Conservation (phyloP, 35 echinoderm and acorn worm genomes). For the Ophiothrix spiculata region DNA sequence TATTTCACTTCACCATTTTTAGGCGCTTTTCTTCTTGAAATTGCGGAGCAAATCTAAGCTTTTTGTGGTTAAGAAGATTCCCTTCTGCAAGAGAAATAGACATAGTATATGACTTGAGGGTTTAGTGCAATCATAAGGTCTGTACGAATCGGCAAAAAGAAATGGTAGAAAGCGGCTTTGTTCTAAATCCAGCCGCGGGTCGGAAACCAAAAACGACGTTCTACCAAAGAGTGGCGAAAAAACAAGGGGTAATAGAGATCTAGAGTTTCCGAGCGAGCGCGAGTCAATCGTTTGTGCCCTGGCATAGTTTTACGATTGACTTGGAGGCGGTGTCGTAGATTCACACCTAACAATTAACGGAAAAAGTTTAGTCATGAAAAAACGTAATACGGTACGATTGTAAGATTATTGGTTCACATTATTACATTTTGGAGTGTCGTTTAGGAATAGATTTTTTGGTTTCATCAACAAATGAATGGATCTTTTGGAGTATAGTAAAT, state of each 20-base stretch:
- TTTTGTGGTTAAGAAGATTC: conserved; percentile 1
- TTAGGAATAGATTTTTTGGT: too few relatives aligned
- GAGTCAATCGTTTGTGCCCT: background rate
- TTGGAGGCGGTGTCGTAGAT: too few relatives aligned
- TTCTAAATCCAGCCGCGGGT: background rate
- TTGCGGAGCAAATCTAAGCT: conserved; percentile 6
- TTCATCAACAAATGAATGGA: too few relatives aligned
- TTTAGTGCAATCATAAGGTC: conserved; percentile 4
- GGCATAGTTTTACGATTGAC: conserved; percentile 3
- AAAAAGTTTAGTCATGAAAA: too few relatives aligned
- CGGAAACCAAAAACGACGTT: background rate
- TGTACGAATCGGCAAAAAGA: conserved; percentile 12
- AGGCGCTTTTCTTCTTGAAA: conserved; percentile 9
- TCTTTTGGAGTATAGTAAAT: too few relatives aligned
- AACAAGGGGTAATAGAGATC: background rate
- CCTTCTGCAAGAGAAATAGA: background rate
- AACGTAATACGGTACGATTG: too few relatives aligned
- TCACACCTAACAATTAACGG: too few relatives aligned
- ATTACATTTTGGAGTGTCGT: too few relatives aligned
- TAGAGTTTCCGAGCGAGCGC: conserved; percentile 4
- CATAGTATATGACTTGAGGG: background rate
- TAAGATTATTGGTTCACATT: too few relatives aligned
- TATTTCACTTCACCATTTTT: background rate
- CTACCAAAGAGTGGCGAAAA: background rate
- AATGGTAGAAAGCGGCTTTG: background rate